phyloP scores from a whole-genome alignment of 2,797 vertebrate genomes.

The Phrynocephalus vlangalii region DNA sequence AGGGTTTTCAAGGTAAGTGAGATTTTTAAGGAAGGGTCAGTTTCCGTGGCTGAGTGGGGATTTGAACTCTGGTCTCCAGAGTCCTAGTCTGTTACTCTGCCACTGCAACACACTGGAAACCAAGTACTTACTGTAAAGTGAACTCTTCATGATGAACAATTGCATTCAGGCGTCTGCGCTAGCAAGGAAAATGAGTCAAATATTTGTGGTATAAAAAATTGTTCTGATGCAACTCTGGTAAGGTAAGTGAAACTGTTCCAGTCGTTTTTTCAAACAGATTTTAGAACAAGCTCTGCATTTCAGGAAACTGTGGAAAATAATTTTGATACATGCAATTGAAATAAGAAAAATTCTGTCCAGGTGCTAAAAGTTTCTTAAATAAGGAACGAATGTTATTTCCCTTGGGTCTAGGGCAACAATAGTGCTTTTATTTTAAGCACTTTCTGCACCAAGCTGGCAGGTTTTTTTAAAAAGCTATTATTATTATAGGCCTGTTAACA shows the following conservation, averaged over 20 bases:
- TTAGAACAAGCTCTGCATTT: constrained; percentile 54
- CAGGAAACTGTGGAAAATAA: constrained; percentile 65
- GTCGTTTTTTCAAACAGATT: constrained; percentile 42
- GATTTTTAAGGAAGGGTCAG: too few relatives aligned
- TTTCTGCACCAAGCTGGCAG: constrained; percentile 65
- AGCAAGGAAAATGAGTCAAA: not conserved
- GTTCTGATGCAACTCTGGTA: not conserved
- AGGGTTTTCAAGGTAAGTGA: too few relatives aligned
- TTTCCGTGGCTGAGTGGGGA: too few relatives aligned
- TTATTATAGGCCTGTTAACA: constrained; percentile 39
- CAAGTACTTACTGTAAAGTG: not conserved
- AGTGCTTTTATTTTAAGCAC: constrained; percentile 66
- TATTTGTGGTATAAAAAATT: not conserved
- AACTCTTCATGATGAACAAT: not conserved
- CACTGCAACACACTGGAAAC: too few relatives aligned
- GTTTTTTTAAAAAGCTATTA: constrained; percentile 28
- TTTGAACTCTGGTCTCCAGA: too few relatives aligned
- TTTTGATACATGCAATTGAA: constrained; percentile 65
- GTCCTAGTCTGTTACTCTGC: too few relatives aligned
- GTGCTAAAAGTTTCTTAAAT: constrained; percentile 71
- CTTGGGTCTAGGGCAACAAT: constrained; percentile 72
- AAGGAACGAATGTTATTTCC: constrained; percentile 71
- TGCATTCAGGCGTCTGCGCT: not conserved
- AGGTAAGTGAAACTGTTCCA: constrained; percentile 1
- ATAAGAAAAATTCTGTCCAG: constrained; percentile 72